Percentiles rank a stretch among this genome's conserved stretches.
phyloP scores from a whole-genome alignment of 2,888 invertebrate genomes.

The Pandemis cinnamomeana region DNA sequence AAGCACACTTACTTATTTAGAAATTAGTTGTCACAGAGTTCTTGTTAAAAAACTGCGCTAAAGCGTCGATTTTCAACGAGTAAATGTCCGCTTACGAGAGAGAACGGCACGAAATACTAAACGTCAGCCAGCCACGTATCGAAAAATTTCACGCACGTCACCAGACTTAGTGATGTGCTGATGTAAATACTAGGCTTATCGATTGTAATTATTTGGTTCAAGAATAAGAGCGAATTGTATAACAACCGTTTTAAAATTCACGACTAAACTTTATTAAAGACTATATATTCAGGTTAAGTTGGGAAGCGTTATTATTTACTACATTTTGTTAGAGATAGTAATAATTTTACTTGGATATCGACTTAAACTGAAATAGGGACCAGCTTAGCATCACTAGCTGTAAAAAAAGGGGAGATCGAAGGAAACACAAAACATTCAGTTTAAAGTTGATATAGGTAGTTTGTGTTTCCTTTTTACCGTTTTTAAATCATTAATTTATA shows the following conservation, averaged over 20 bases:
- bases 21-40: slow-evolving; percentile 40
- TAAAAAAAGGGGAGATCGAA: background rate
- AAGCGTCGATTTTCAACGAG: slow-evolving; percentile 12
- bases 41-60: slow-evolving; percentile 40
- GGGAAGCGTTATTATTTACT: background rate
- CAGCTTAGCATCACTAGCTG: background rate
- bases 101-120: slow-evolving; percentile 58
- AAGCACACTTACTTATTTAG: slow-evolving; percentile 41
- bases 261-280: background rate
- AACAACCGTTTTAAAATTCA: background rate
- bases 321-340: background rate
- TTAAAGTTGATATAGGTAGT: no score
- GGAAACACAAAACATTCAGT: slow-evolving; percentile 1
- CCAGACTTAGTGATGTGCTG: slow-evolving; percentile 48
- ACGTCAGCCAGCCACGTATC: slow-evolving; percentile 84
- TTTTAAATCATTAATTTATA: no score
- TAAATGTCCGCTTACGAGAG: slow-evolving; percentile 43
- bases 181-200: slow-evolving; percentile 2
- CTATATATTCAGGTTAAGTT: background rate
- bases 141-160: slow-evolving; percentile 75
- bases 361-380: background rate
- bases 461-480: no score
- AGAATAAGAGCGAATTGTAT: background rate
- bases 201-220: background rate
- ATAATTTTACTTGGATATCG: background rate